Base-by-base conservation (phyloP, 2,888 invertebrate genomes). In the Linyphia triangularis region DNA sequence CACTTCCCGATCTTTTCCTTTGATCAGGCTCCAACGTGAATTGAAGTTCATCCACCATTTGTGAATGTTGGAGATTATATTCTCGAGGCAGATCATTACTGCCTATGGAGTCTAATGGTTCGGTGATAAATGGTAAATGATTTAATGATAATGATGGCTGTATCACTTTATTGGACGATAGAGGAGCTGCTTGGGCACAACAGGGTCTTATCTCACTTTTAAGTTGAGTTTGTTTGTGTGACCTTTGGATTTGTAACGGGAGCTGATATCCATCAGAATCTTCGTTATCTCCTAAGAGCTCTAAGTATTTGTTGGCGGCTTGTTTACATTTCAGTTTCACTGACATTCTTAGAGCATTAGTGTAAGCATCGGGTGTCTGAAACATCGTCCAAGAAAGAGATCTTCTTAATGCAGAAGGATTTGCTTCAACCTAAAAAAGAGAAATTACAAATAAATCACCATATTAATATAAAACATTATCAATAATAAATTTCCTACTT, bases 181-280 rank as follows among this genome's bases (percentile, higher is more conserved):
- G 24, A 24, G 65, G 26, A 19, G 28, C 26, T 26, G 63, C 61
- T n/a, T 0, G 51, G 22, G 30, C 4, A 63, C 51, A 26, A 40
- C 16, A 22, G n/a, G 51, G 51, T 5, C 13, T 37, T 6, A 22
- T 69, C 33, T 40, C 33, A 10, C 16, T 6, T 4, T 10, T 22
- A n/a, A 24, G 40, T 63, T 24, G 61, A 16, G 81, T 22, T 10
- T 67, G 51, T 57, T 70, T 33, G n/a, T n/a, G 13, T 24, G 69
- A 59, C 22, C 69, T 69, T n/a, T 33, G 4, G 16, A 61, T 13
- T 57, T 40, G 63, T 16, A 90, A 61, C 10, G 91, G 91, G 10
- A 90, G 78, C 63, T 91, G 90, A 61, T 91, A 91, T 13, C 90
- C 90, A 83, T 91, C 90, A 6, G 88, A 77, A 69, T 90, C 90